These are phyloP conservation scores for Pachyuromys duprasi DNA, from an alignment of 2,797 vertebrate species.

Conservation along the genomic window DNA sequence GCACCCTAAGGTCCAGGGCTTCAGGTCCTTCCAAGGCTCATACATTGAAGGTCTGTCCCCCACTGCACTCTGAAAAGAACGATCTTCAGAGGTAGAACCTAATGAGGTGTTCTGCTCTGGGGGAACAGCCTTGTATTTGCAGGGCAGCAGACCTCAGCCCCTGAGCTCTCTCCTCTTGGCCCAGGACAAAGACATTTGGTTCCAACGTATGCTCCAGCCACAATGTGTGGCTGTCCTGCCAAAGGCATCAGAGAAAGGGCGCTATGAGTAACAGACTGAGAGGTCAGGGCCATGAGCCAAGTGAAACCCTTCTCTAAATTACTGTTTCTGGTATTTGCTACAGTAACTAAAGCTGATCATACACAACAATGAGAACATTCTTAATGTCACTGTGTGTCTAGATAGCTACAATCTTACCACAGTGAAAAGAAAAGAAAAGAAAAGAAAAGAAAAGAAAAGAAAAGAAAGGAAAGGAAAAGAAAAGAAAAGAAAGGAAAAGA, in stretches of 20 bases:
- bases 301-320: not conserved
- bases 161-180: not conserved
- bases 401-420: not conserved
- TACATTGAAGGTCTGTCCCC: not conserved
- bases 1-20: not conserved
- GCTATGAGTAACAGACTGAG: not conserved
- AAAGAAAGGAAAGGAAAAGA: too few species aligned
- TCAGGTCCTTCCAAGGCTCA: not conserved
- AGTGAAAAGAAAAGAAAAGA: not conserved
- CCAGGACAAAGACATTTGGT: not conserved
- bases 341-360: not conserved
- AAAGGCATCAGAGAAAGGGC: not conserved
- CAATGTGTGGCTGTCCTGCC: not conserved
- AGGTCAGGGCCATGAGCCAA: not conserved
- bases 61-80: not conserved
- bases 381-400: not conserved
- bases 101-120: not conserved
- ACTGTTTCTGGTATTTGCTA: not conserved
- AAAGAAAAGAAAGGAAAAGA: too few species aligned
- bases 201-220: not conserved
- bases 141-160: not conserved
- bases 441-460: too few species aligned
- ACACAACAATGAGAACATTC: not conserved
- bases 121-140: not conserved
- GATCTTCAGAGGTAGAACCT: too few species aligned